Conservation (phyloP, 2,113 vertebrate genomes). For the Malurus elegans region DNA sequence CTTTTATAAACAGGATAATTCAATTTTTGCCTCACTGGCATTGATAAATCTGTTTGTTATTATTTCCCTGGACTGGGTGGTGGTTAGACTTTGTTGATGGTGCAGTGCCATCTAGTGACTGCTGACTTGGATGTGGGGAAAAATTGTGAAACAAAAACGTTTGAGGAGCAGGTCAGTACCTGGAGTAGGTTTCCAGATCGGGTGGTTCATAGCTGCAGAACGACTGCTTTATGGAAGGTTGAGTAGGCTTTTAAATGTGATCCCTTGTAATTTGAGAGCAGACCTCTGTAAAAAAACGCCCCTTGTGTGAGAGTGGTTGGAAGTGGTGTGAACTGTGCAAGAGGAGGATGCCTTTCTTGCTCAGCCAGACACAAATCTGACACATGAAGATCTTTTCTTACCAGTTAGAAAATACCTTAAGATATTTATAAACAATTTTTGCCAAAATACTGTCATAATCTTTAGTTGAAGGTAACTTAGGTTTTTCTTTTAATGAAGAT, state of each 20-base stretch:
- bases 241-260: neutral
- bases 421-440: neutral
- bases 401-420: neutral
- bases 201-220: neutral
- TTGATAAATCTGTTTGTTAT: neutral
- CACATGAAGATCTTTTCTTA: neutral
- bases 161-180: accelerated
- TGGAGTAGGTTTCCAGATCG: neutral
- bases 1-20: neutral
- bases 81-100: neutral
- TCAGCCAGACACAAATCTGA: neutral
- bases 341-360: neutral
- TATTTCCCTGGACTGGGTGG: neutral
- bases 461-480: neutral
- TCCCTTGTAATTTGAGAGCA: neutral
- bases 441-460: neutral
- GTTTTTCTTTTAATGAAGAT: neutral
- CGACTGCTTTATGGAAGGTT: neutral
- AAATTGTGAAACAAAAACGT: neutral
- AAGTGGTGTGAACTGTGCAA: neutral
- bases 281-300: neutral
- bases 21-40: neutral
- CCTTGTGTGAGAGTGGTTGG: no score
- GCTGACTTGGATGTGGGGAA: neutral
- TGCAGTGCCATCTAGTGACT: constrained; percentile 59